Conservation (phyloP, 2,888 invertebrate genomes). For the Oscheius sp. region DNA sequence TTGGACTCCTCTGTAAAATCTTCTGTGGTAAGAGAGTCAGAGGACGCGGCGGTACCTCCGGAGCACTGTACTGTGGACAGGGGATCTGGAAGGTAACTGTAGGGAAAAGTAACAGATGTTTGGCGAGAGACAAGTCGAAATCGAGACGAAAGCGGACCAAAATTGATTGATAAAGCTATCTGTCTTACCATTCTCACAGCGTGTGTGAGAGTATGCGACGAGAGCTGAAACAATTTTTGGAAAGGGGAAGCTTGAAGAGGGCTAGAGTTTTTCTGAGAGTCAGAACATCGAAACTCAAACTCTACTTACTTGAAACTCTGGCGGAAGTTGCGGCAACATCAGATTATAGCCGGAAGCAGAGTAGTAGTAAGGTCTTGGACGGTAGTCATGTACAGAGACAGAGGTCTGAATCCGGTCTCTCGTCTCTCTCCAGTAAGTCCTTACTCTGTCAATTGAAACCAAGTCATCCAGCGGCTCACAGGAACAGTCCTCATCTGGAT, state of each 20-base stretch:
- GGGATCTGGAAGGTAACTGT: constrained; percentile 37
- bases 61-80: constrained; percentile 31
- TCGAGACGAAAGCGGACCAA: constrained; percentile 16
- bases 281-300: too few species aligned
- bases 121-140: constrained; percentile 11
- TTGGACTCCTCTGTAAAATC: constrained; percentile 24
- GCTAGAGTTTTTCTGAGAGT: not conserved
- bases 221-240: constrained; percentile 28
- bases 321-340: constrained; percentile 49
- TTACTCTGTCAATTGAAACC: constrained; percentile 67
- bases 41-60: constrained; percentile 31
- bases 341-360: constrained; percentile 55
- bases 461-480: constrained; percentile 57
- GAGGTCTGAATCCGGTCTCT: constrained; percentile 45
- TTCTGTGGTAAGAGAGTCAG: constrained; percentile 10
- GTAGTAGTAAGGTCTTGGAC: constrained; percentile 40
- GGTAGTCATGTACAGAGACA: constrained; percentile 50
- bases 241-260: not conserved
- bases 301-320: constrained; percentile 55
- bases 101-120: not conserved
- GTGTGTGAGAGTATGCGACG: constrained; percentile 32
- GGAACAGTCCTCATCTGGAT: constrained; percentile 57
- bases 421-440: not conserved
- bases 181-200: constrained; percentile 31
- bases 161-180: not conserved